A percentile compares a stretch with the other conserved stretches of the same genome.
phyloP scores from a whole-genome alignment of 2,113 vertebrate genomes.

The Notothenia rossii region DNA sequence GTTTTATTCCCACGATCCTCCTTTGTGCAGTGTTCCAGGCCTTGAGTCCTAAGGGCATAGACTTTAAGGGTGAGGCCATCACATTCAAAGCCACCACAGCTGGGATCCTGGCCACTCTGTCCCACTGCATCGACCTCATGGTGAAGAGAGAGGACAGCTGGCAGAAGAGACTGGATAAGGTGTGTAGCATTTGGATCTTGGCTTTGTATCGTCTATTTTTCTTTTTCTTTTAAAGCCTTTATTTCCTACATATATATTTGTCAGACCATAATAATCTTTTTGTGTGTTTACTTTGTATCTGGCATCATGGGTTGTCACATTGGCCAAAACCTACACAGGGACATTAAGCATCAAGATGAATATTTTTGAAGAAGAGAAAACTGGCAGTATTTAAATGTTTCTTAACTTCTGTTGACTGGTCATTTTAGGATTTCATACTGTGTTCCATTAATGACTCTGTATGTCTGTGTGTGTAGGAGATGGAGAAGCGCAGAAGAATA shows the following conservation, averaged over 20 bases:
- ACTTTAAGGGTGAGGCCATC: constrained; percentile 99
- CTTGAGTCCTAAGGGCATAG: constrained; percentile 87
- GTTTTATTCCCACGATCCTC: background rate
- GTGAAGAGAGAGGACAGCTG: constrained; percentile 97
- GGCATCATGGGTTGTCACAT: too few species aligned
- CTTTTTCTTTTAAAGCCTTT: background rate
- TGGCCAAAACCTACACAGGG: too few species aligned
- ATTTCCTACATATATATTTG: background rate
- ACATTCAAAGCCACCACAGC: constrained; percentile 99
- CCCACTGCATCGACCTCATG: constrained; percentile 98
- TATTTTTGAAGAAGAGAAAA: too few species aligned
- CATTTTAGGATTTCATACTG: too few species aligned
- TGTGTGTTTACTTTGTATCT: too few species aligned
- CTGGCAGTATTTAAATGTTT: too few species aligned
- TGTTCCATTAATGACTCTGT: background rate
- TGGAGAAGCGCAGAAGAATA: constrained; percentile 89
- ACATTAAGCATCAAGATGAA: too few species aligned
- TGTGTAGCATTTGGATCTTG: constrained; percentile 3
- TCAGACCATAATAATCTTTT: background rate
- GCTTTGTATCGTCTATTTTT: background rate
- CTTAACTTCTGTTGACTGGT: too few species aligned
- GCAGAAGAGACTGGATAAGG: constrained; percentile 97
- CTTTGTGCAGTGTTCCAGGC: constrained; percentile 76
- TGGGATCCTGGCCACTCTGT: constrained; percentile 95
- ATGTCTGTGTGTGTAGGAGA: constrained; percentile 83